These are phyloP conservation scores for Cynaeus angustus DNA, from an alignment of 2,888 invertebrate genomes.

Conservation along the genomic window DNA sequence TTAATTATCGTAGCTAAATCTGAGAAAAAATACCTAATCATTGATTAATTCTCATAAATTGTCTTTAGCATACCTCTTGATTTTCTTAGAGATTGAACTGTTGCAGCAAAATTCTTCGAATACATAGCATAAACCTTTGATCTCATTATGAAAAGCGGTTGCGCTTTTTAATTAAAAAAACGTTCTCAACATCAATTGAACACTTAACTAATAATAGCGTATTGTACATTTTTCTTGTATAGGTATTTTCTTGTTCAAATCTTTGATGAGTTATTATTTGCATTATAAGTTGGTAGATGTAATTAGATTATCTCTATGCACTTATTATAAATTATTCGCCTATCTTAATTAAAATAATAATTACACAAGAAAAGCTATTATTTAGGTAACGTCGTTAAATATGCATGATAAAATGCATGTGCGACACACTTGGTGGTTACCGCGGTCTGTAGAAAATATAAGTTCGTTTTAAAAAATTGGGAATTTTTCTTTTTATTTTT, in stretches of 20 bases:
- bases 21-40: too few relatives aligned
- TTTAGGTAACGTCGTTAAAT: conserved; percentile 25
- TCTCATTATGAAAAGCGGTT: not conserved
- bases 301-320: not conserved
- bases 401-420: not conserved
- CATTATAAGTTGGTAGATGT: conserved; percentile 1
- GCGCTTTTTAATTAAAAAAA: not conserved
- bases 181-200: conserved; percentile 4
- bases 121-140: not conserved
- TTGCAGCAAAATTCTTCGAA: too few relatives aligned
- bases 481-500: too few relatives aligned
- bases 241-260: not conserved
- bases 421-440: not conserved
- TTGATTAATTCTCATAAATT: too few relatives aligned
- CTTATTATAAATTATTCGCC: not conserved
- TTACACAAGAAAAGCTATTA: conserved; percentile 11
- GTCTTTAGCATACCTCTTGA: too few relatives aligned
- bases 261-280: not conserved
- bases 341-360: not conserved
- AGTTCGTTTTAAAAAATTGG: too few relatives aligned
- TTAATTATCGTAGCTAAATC: too few relatives aligned
- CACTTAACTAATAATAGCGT: not conserved
- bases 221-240: not conserved
- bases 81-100: too few relatives aligned
- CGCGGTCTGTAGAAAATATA: too few relatives aligned